Percentiles rank a stretch among this genome's conserved stretches.
Evolutionary conservation across 2,113 vertebrate genomes (phyloP).

Genomic region (Butorides virescens): DNA sequence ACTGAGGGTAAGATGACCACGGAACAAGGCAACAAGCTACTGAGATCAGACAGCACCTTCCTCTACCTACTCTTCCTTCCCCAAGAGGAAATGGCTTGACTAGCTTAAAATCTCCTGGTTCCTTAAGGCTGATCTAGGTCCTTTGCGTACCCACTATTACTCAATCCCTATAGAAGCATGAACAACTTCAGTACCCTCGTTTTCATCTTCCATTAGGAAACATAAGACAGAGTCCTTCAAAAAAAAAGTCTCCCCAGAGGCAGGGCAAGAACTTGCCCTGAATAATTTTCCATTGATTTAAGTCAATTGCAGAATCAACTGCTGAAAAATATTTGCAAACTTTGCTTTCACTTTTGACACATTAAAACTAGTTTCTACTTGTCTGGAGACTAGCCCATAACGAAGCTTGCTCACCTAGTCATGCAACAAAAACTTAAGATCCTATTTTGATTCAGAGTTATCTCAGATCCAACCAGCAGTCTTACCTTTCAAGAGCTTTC

Average conservation of each 20-base stretch:
- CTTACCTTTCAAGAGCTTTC: background rate
- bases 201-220: background rate
- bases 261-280: background rate
- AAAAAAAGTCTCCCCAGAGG: background rate
- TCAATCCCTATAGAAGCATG: background rate
- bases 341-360: background rate
- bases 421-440: background rate
- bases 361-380: conserved; percentile 3
- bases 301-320: background rate
- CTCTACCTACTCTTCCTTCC: fast-evolving
- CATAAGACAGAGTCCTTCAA: background rate
- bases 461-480: background rate
- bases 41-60: background rate
- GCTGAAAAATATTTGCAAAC: background rate
- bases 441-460: background rate
- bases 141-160: background rate
- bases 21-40: background rate
- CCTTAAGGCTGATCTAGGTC: background rate
- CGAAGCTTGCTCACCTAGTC: background rate
- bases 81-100: background rate
- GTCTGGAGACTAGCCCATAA: background rate
- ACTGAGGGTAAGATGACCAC: background rate
- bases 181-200: background rate
- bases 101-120: background rate
- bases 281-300: background rate